phyloP scores from a whole-genome alignment of 2,797 vertebrate species.

The Premnoplex brunnescens region DNA sequence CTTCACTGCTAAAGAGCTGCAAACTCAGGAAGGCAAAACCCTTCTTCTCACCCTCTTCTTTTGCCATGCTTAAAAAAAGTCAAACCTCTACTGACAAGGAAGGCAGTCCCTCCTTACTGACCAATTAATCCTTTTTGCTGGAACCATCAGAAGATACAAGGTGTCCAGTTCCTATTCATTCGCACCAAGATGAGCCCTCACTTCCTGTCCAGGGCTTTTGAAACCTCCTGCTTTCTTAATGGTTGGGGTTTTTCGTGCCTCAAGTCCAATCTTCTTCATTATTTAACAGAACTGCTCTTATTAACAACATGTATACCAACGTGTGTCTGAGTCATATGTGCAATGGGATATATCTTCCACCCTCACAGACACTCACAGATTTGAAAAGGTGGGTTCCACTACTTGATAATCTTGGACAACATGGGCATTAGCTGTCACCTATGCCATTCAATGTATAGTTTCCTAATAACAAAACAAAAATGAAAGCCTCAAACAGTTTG shows the following conservation, averaged over 20 bases:
- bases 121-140: neutral
- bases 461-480: neutral
- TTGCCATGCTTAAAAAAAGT: neutral
- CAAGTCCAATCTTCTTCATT: neutral
- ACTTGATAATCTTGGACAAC: neutral
- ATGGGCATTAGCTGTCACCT: neutral
- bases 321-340: neutral
- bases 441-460: neutral
- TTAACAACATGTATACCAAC: neutral
- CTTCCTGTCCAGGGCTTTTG: neutral
- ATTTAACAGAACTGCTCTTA: neutral
- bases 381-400: neutral
- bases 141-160: fast-evolving
- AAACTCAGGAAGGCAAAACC: conserved; percentile 29
- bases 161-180: neutral
- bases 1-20: conserved; percentile 19
- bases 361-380: fast-evolving
- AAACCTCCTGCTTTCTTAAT: neutral
- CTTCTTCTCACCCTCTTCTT: neutral
- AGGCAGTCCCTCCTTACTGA: neutral
- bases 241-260: neutral
- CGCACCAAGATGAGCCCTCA: neutral
- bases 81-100: neutral
- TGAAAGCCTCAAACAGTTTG: neutral
- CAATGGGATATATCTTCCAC: neutral